Evolutionary conservation across 1,140 invertebrate genomes (phyloP), one percentile per base, ranked within the genome.

Genomic region (Anoplolepis gracilipes): DNA sequence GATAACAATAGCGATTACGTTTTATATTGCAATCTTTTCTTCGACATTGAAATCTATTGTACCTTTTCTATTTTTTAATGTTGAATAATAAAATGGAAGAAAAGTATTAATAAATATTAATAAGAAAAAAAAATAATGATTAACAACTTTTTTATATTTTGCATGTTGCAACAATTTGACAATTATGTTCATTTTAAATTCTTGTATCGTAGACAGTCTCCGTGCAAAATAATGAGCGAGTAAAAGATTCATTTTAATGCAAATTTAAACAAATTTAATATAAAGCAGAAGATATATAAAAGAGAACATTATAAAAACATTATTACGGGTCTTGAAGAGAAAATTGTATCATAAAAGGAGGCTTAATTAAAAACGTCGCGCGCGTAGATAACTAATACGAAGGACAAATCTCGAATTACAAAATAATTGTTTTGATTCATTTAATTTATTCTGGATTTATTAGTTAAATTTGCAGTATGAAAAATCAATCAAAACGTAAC

Each of bases 171-270:
- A 28, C 5, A 10, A 53, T 59, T 53, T 22, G 11, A n/a, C 4
- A 25, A 39, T 67, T 67, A 42, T 49, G 46, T 49, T 65, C 30
- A 10, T 1, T 28, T 7, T 25, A 1, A 6, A 8, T 28, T 8
- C 30, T 42, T 5, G 6, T 30, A 16, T 67, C 16, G 53, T 42
- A 30, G 57, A 36, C 73, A 33, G 39, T 78, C 13, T 78, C 5
- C 53, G 36, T 53, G 39, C 61, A 36, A 33, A 8, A 39, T 69
- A 79, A 53, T 65, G 67, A 49, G 36, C 25, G 8, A 16, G 10
- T 13, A 59, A 59, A 70, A 82, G 22, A 46, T 82, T 73, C 53
- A 33, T 46, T 42, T 59, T 82, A 73, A 73, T 73, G 78, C n/a
- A 73, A 59, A 72, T 61, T 72, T 73, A 49, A 49, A 49, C 13